A percentile compares a stretch with the other conserved stretches of the same genome.
Evolutionary conservation across 2,113 vertebrate genomes (phyloP).

Genomic region (Nanorana parkeri): DNA sequence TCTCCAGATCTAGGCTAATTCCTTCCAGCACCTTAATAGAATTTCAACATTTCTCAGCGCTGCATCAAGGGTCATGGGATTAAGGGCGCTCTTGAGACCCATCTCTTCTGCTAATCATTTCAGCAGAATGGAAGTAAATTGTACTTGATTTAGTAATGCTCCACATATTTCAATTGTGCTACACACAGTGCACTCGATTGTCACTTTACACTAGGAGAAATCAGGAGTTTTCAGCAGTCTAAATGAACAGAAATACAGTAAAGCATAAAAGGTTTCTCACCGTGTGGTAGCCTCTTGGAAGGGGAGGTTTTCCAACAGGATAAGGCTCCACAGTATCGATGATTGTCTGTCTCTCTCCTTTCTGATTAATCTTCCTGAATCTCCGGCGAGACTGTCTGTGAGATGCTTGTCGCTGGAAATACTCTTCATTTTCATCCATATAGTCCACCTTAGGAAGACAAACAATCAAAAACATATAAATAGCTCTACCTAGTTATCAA

Average conservation of each 20-base stretch:
- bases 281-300: constrained; percentile 94
- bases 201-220: too few relatives aligned
- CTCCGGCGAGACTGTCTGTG: constrained; percentile 94
- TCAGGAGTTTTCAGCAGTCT: too few relatives aligned
- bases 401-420: constrained; percentile 97
- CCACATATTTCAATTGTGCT: too few relatives aligned
- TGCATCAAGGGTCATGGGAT: background rate
- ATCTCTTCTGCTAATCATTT: background rate
- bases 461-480: background rate
- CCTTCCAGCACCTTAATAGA: background rate
- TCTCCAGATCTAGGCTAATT: background rate
- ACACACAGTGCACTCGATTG: too few relatives aligned
- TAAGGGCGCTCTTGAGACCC: background rate
- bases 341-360: constrained; percentile 97
- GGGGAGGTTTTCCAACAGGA: constrained; percentile 89
- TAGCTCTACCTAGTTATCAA: too few relatives aligned
- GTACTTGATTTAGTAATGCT: too few relatives aligned
- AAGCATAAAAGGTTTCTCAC: constrained; percentile 73
- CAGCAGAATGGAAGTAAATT: too few relatives aligned
- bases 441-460: constrained; percentile 88
- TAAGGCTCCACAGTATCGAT: constrained; percentile 97
- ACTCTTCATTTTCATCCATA: constrained; percentile 99
- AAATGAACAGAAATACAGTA: background rate
- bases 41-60: background rate
- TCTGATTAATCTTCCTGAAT: constrained; percentile 98